Base-by-base conservation (phyloP, 2,888 invertebrate species). In the Lasioglossum vierecki region DNA sequence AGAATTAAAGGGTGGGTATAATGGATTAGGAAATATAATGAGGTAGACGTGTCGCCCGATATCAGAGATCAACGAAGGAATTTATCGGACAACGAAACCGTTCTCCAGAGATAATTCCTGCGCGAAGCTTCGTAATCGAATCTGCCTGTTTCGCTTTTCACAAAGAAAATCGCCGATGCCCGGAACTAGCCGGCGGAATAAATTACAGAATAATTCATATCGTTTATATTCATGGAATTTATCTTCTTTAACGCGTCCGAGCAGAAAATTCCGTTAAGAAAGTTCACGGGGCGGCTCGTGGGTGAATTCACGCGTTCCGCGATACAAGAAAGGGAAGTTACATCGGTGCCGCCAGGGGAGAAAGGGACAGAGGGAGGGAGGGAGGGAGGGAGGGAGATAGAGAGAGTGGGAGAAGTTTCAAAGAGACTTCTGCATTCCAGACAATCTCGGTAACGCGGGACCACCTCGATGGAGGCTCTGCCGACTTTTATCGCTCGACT, bases 171-270 rank as follows among this genome's bases (percentile, higher is more conserved):
- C 41, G 70, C 39, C 70, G 70, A 70, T 70, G 70, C 68, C n/a
- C 68, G 68, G 68, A 41, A 41, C 41, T 22, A 41, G 70, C 57
- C 39, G 53, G 46, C 18, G 39, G 57, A 57, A 53, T 57, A 18
- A 53, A 57, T 74, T 41, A 26, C 74, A 2, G 74, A 41, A 57
- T 74, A 74, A 57, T 74, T 74, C 53, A 15, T 74, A 57, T 74
- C 74, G 74, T 74, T 57, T 74, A 57, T 74, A 74, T 74, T 74
- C 74, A 57, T 57, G 74, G 74, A 74, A 74, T 41, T 74, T 74
- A 57, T 57, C n/a, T 39, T 39, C 39, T 57, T 74, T 74, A 74
- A 57, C 74, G 39, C 57, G 41, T 11, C 70, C 49, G 35, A 15
- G 72, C 72, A 18, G 46, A 26, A 72, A 72, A 72, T 72, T 26